Percentiles rank a stretch among this genome's conserved stretches.
Evolutionary conservation across 2,888 invertebrate species (phyloP).

Genomic region (Quadriops clusia): DNA sequence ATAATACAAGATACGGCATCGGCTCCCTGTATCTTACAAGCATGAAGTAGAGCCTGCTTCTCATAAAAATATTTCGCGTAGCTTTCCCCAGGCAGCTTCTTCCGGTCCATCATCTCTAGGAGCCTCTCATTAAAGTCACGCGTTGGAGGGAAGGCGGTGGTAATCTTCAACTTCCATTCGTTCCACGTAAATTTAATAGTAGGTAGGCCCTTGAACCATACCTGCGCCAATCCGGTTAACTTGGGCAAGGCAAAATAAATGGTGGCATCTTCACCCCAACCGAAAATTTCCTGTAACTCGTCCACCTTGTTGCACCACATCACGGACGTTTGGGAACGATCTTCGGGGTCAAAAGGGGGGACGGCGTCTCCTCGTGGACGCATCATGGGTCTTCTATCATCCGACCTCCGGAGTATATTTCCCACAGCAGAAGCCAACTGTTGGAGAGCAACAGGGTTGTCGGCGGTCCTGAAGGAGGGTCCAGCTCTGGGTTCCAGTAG

Average conservation of each 20-base stretch:
- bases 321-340: not conserved
- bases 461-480: no score
- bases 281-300: not conserved
- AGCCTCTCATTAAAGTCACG: conserved; percentile 9
- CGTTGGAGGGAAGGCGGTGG: conserved; percentile 12
- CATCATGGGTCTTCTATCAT: no score
- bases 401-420: no score
- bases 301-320: not conserved
- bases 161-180: not conserved
- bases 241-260: no score
- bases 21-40: conserved; percentile 9
- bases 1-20: conserved; percentile 15
- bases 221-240: not conserved
- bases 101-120: conserved; percentile 6
- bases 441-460: no score
- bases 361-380: not conserved
- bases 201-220: not conserved
- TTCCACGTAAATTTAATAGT: not conserved
- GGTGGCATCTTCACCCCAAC: not conserved
- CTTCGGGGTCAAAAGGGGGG: not conserved
- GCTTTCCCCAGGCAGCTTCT: conserved; percentile 9
- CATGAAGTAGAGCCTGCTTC: conserved; percentile 11
- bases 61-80: conserved; percentile 13
- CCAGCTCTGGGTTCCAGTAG: no score
- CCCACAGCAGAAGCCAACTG: no score